Conservation (phyloP, 2,113 vertebrate genomes). For the Varanus komodoensis region DNA sequence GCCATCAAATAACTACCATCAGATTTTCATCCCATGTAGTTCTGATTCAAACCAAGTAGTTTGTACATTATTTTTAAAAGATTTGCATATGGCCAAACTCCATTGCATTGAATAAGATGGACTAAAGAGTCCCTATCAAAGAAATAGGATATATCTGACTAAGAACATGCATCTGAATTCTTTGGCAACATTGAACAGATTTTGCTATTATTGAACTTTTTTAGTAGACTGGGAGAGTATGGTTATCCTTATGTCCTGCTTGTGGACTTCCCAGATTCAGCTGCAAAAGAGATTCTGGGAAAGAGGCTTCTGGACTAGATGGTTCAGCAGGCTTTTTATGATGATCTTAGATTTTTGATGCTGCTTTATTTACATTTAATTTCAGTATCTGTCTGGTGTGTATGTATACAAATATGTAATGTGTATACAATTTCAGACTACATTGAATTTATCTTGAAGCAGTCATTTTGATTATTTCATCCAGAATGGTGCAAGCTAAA, state of each 20-base stretch:
- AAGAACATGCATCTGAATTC: neutral
- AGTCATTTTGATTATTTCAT: neutral
- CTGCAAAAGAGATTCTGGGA: neutral
- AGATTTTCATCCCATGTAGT: neutral
- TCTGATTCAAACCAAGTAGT: neutral
- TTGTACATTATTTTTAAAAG: neutral
- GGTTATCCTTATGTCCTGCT: neutral
- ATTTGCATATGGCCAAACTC: neutral
- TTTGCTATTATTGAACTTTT: no score
- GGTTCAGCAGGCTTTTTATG: neutral
- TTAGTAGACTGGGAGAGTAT: neutral
- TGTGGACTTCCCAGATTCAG: neutral
- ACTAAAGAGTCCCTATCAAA: neutral
- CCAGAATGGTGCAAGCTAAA: neutral
- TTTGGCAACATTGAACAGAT: neutral
- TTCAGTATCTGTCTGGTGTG: neutral
- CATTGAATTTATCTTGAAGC: neutral
- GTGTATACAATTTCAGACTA: neutral
- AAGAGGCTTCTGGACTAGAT: neutral
- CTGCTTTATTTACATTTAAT: neutral
- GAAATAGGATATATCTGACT: neutral
- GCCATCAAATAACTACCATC: neutral
- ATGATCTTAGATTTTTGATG: neutral
- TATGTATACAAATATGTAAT: neutral
- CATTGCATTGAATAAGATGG: neutral